phyloP scores from a whole-genome alignment of 2,113 vertebrate species.

The Dissostichus mawsoni region DNA sequence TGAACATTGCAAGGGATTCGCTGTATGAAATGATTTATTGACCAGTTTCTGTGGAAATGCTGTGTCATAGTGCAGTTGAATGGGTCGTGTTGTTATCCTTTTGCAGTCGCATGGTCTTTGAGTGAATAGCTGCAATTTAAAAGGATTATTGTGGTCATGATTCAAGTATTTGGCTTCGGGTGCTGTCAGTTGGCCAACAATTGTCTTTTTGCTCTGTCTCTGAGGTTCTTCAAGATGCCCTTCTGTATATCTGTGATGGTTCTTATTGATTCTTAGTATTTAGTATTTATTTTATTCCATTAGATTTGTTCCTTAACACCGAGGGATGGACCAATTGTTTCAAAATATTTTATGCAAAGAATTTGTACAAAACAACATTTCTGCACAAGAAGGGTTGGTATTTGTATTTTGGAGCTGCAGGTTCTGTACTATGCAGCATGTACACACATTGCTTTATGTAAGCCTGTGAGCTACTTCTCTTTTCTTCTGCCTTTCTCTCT shows the following conservation, averaged over 20 bases:
- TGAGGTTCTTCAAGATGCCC: background rate
- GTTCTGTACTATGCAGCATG: constrained; percentile 1
- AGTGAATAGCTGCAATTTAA: constrained; percentile 27
- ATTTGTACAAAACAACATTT: background rate
- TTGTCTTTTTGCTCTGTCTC: background rate
- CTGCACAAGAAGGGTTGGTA: background rate
- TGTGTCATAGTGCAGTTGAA: constrained; percentile 34
- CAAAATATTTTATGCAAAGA: background rate
- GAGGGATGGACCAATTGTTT: background rate
- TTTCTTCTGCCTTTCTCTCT: background rate
- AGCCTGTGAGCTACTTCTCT: constrained; percentile 6
- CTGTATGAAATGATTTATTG: constrained; percentile 50
- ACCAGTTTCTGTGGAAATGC: constrained; percentile 43
- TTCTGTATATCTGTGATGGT: constrained; percentile 3
- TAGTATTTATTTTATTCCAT: background rate
- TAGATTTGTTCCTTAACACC: background rate
- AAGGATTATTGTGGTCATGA: constrained; percentile 9
- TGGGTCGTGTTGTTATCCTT: constrained; percentile 37
- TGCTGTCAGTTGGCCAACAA: constrained; percentile 35
- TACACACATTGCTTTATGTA: constrained; percentile 22
- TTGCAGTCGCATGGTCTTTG: constrained; percentile 14
- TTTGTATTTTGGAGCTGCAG: constrained; percentile 3
- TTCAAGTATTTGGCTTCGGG: constrained; percentile 21
- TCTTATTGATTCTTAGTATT: background rate
- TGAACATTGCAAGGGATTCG: background rate